Evolutionary conservation across 2,113 vertebrate species (phyloP).

Genomic region (Casuarius casuarius): DNA sequence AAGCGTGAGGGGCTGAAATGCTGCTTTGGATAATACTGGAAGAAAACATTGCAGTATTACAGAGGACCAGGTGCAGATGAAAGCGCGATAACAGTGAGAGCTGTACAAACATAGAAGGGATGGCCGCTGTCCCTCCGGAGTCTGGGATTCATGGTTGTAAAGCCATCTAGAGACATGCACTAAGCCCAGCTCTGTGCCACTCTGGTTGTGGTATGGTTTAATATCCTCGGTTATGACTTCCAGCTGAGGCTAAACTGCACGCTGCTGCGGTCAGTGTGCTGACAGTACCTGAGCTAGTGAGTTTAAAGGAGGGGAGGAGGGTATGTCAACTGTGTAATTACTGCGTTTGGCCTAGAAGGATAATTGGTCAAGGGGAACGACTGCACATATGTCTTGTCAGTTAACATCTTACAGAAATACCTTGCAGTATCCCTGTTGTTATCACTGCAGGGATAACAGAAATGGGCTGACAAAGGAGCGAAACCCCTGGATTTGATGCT

Average conservation of each 20-base stretch:
- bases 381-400: not conserved
- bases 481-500: not conserved
- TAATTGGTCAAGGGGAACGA: not conserved
- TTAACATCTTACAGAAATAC: not conserved
- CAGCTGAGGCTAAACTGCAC: not conserved
- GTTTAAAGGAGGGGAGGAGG: not conserved
- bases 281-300: too few relatives aligned
- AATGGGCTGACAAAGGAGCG: not conserved
- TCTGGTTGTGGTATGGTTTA: not conserved
- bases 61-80: not conserved
- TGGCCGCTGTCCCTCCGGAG: not conserved
- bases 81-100: not conserved
- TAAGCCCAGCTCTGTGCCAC: not conserved
- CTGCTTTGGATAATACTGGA: not conserved
- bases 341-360: not conserved
- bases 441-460: not conserved
- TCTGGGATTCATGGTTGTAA: not conserved
- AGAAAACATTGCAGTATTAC: not conserved
- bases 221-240: not conserved
- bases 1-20: not conserved
- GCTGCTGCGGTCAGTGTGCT: too few relatives aligned
- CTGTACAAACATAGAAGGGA: not conserved
- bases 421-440: not conserved
- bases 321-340: not conserved
- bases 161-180: not conserved